These are phyloP conservation scores for Apis mellifera DNA, from an alignment of 1,140 invertebrate species.

Conservation along the genomic window Amel_HAv3.1 CM009942.2:10677501-10678000, in stretches of 20 bases:
- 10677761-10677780: constrained; percentile 42
- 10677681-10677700: constrained; percentile 25
- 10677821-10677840: constrained; percentile 37
- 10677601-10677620: background rate
- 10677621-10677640: constrained; percentile 23
- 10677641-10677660: background rate
- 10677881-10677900: background rate
- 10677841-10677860: constrained; percentile 40
- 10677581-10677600: background rate
- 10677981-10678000: background rate
- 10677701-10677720: constrained; percentile 30
- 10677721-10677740: constrained; percentile 38
- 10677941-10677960: background rate
- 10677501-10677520: background rate
- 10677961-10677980: background rate
- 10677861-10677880: constrained; percentile 4
- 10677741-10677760: constrained; percentile 43
- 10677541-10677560: background rate
- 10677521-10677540: constrained; percentile 1
- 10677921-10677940: background rate
- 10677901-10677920: background rate
- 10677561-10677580: background rate
- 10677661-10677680: constrained; percentile 25
- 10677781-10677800: constrained; percentile 50
- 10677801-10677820: constrained; percentile 15